Percentiles rank a stretch among this genome's conserved stretches.
These are phyloP conservation scores for Schizaphis graminum DNA, from an alignment of 2,888 invertebrate genomes.

Conservation along the genomic window DNA sequence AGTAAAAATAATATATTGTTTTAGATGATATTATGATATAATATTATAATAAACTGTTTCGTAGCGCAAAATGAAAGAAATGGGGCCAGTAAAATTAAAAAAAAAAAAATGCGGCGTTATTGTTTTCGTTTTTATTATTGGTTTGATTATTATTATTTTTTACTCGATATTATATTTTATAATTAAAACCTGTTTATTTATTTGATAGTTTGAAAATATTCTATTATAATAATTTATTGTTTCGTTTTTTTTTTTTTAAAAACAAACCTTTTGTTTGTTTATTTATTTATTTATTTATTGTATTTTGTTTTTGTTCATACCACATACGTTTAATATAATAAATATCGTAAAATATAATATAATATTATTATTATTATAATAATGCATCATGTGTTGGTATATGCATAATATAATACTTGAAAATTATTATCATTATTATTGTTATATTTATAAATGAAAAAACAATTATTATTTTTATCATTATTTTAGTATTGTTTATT, in stretches of 20 bases:
- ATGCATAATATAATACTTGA: not conserved
- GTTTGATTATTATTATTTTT: not conserved
- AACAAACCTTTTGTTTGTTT: not conserved
- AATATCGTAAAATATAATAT: slow-evolving; percentile 1
- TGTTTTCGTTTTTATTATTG: slow-evolving; percentile 6
- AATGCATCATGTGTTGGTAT: slow-evolving; percentile 5
- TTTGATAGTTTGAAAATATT: slow-evolving; percentile 35
- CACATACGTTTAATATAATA: slow-evolving; percentile 6
- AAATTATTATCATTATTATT: slow-evolving; percentile 54
- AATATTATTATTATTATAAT: slow-evolving; percentile 11
- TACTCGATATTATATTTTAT: slow-evolving; percentile 7
- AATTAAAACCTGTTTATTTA: not conserved
- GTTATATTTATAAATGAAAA: slow-evolving; percentile 5
- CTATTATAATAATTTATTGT: slow-evolving; percentile 13
- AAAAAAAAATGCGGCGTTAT: slow-evolving; percentile 21
- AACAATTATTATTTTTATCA: slow-evolving; percentile 31
- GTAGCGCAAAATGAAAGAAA: slow-evolving; percentile 12
- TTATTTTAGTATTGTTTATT: slow-evolving; percentile 57
- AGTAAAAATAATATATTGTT: not conserved
- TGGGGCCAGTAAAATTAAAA: slow-evolving; percentile 55
- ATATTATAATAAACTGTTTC: not conserved
- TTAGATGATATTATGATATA: not conserved
- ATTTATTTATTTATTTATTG: slow-evolving; percentile 8
- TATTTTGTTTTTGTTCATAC: slow-evolving; percentile 8
- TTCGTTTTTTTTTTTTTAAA: not conserved